Evolutionary conservation across 2,888 invertebrate genomes (phyloP), one percentile per base, ranked within the genome.

Genomic region (Rhagophthalmus giganteus): DNA sequence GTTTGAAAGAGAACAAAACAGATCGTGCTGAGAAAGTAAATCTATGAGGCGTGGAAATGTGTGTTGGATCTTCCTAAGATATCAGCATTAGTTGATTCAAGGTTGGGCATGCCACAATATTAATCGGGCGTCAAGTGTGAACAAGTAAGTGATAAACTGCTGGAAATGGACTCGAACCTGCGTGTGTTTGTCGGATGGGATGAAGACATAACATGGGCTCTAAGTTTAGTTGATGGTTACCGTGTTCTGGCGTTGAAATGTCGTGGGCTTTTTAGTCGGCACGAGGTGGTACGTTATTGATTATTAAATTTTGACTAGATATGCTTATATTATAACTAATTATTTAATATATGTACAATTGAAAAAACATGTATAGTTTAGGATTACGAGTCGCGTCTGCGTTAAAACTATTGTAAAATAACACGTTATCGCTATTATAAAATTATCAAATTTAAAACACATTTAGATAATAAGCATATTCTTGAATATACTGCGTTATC

Each of bases 101-200:
- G 69, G 67, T 61, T 69, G 69, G 68, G 68, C 72, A 74, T 74
- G 73, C 73, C 71, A 73, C 69, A 73, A 74, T 74, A 75, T 75
- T 74, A 75, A 75, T 75, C 72, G 74, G 67, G 67, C 70, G 74
- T 74, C 74, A 74, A 67, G 68, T 66, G 66, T 62, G 73, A 74
- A 75, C 75, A 75, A 74, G 72, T 67, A 71, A 70, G 74, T 74
- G 74, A 74, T 74, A 74, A 74, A 74, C 70, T 73, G 73, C 70
- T 72, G 69, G 72, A 74, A 73, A 72, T 68, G 72, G 70, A 71
- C 69, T 69, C 65, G 67, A 69, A 70, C 69, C 71, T 71, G 69
- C 69, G 68, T 71, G 71, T 67, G 68, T 69, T 66, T 67, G 66
- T 67, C 68, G 67, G 65, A 63, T 62, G 62, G 63, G 67, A 72